phyloP scores from a whole-genome alignment of 2,113 vertebrate genomes.

The Aptenodytes forsteri region DNA sequence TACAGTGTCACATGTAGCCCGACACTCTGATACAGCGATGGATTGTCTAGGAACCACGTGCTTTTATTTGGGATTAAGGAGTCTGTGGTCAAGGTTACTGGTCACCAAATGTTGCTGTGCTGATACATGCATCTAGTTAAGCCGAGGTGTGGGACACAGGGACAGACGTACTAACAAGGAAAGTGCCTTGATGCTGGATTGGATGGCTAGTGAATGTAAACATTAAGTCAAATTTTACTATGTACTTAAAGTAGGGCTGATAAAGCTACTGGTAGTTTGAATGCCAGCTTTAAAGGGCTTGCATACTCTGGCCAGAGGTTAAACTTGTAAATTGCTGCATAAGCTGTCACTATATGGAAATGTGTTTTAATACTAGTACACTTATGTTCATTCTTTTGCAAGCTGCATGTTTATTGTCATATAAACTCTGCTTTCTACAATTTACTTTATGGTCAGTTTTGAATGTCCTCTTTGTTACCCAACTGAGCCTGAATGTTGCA shows the following conservation, averaged over 20 bases:
- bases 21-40: not conserved
- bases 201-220: slow-evolving; percentile 53
- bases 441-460: not conserved
- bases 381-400: slow-evolving; percentile 30
- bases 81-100: not conserved
- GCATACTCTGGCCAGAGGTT: not conserved
- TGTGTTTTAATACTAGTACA: slow-evolving; percentile 13
- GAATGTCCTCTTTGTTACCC: not conserved
- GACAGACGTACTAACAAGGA: not conserved
- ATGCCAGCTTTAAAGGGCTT: slow-evolving; percentile 39
- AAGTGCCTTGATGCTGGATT: slow-evolving; percentile 47
- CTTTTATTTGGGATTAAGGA: not conserved
- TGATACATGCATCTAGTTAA: not conserved
- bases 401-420: slow-evolving; percentile 57
- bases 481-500: not conserved
- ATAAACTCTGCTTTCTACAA: slow-evolving; percentile 40
- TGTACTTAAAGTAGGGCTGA: not conserved
- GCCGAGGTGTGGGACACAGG: not conserved
- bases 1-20: not conserved
- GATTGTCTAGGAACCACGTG: not conserved
- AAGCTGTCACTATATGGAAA: slow-evolving; percentile 16
- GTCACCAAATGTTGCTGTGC: not conserved
- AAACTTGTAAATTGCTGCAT: slow-evolving; percentile 26
- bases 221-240: not conserved
- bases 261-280: slow-evolving; percentile 19